Evolutionary conservation across 1,140 invertebrate species (phyloP).

Genomic region (Archivesica marissinica): DNA sequence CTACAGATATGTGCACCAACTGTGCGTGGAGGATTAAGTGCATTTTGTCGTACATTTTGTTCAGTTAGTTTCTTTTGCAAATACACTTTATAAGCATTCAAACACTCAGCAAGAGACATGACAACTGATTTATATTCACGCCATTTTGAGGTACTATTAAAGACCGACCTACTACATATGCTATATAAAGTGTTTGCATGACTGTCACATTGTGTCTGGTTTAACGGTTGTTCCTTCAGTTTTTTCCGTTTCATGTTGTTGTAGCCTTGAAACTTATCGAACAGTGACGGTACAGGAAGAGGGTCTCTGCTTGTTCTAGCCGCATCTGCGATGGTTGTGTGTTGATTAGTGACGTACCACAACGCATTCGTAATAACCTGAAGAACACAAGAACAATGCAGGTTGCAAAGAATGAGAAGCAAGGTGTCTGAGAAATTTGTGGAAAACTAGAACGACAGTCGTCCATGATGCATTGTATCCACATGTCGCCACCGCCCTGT

Average conservation of each 20-base stretch:
- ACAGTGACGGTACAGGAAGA: slow-evolving; percentile 12
- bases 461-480: too few relatives aligned
- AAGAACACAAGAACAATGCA: slow-evolving; percentile 20
- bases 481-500: too few relatives aligned
- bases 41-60: not conserved
- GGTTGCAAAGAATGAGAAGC: too few relatives aligned
- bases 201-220: not conserved
- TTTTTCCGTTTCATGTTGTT: slow-evolving; percentile 38
- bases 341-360: slow-evolving; percentile 59
- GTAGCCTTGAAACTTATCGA: not conserved
- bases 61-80: not conserved
- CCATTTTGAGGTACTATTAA: slow-evolving; percentile 21
- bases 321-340: slow-evolving; percentile 41
- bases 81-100: not conserved
- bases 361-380: slow-evolving; percentile 60
- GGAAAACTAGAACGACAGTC: too few relatives aligned
- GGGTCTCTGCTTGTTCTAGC: not conserved
- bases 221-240: not conserved
- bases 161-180: not conserved
- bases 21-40: not conserved
- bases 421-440: too few relatives aligned
- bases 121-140: not conserved
- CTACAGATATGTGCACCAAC: slow-evolving; percentile 42
- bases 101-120: slow-evolving; percentile 17
- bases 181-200: slow-evolving; percentile 19